These are phyloP conservation scores for Cottus gobio DNA, from an alignment of 2,113 vertebrate genomes.

Conservation along the genomic window DNA sequence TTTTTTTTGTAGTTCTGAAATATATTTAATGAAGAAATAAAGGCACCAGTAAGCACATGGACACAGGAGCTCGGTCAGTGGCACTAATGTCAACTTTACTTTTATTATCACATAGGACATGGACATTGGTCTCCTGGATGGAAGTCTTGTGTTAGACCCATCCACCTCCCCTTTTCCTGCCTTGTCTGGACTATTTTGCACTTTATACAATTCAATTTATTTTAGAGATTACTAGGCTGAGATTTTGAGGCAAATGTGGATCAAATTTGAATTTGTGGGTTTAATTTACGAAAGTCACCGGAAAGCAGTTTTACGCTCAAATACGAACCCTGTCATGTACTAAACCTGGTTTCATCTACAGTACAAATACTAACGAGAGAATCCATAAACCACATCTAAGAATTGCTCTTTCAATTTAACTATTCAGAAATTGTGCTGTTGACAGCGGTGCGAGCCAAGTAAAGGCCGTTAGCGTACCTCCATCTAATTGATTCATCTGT, in stretches of 20 bases:
- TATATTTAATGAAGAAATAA: background rate
- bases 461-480: constrained; percentile 16
- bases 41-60: background rate
- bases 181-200: too few species aligned
- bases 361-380: background rate
- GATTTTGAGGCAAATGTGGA: background rate
- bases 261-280: background rate
- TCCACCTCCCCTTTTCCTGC: too few species aligned
- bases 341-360: background rate
- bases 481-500: constrained; percentile 41
- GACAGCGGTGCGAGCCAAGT: constrained; percentile 17
- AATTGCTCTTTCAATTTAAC: constrained; percentile 5
- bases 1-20: background rate
- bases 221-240: background rate
- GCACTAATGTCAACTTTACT: background rate
- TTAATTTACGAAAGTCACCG: background rate
- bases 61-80: background rate
- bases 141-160: too few species aligned
- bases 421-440: constrained; percentile 7
- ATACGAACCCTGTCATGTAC: background rate
- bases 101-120: background rate
- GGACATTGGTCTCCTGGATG: too few species aligned
- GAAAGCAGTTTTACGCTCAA: background rate
- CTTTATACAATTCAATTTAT: background rate
- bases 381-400: background rate